A percentile compares a stretch with the other conserved stretches of the same genome.
These are phyloP conservation scores for Ips nitidus DNA, from an alignment of 1,140 invertebrate species.

Conservation along the genomic window DNA sequence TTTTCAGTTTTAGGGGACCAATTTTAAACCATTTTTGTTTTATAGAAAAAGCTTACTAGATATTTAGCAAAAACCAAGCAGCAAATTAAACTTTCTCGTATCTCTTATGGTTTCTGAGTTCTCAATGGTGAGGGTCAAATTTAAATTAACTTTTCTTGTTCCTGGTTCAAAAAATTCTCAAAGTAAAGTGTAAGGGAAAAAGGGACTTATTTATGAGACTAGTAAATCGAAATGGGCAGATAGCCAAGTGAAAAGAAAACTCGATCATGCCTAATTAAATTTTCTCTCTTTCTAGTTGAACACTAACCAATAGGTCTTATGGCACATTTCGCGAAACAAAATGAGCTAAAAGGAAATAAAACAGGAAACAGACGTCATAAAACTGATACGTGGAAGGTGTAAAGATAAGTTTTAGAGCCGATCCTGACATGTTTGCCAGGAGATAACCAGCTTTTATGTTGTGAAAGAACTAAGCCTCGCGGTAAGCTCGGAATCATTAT, in stretches of 20 bases:
- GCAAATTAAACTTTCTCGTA: no score
- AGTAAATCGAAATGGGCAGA: slow-evolving; percentile 5
- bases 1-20: no score
- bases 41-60: no score
- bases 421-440: slow-evolving; percentile 8
- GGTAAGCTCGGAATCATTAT: slow-evolving; percentile 5
- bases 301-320: slow-evolving; percentile 12
- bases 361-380: slow-evolving; percentile 18
- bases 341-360: slow-evolving; percentile 18
- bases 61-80: no score
- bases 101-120: no score
- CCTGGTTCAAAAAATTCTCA: no score
- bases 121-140: no score
- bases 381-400: slow-evolving; percentile 13
- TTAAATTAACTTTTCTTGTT: no score
- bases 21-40: no score
- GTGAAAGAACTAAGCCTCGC: not conserved
- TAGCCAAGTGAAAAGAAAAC: not conserved
- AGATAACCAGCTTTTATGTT: slow-evolving; percentile 5
- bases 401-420: slow-evolving; percentile 18
- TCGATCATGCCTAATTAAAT: slow-evolving; percentile 16
- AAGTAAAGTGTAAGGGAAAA: not conserved
- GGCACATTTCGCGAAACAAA: slow-evolving; percentile 13
- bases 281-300: not conserved
- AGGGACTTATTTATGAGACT: slow-evolving; percentile 6